These are phyloP conservation scores for Lynx canadensis DNA, from an alignment of 2,113 vertebrate species.

Conservation along the genomic window DNA sequence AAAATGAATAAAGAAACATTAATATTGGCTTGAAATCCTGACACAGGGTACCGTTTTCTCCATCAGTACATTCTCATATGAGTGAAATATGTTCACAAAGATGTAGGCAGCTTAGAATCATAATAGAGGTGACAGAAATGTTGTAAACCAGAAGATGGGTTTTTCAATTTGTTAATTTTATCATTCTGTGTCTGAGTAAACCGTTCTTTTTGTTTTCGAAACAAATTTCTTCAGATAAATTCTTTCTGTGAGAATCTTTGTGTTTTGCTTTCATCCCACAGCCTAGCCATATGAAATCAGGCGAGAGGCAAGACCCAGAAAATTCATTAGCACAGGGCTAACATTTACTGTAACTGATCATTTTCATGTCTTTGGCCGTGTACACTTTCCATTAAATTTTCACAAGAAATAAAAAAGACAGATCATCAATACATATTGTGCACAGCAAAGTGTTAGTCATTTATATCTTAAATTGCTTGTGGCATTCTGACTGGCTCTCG, in stretches of 20 bases:
- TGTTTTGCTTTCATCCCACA: neutral
- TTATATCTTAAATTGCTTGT: conserved; percentile 35
- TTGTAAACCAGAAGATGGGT: neutral
- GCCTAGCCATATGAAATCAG: conserved; percentile 55
- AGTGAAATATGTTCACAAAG: neutral
- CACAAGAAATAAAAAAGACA: conserved; percentile 62
- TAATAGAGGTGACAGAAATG: neutral
- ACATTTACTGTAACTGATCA: conserved; percentile 59
- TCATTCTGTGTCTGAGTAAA: neutral
- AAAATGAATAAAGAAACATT: neutral
- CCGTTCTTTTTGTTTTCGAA: conserved; percentile 49
- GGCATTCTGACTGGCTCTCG: conserved; percentile 29
- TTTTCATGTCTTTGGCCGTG: conserved; percentile 51
- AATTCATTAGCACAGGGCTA: conserved; percentile 57
- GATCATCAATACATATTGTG: neutral
- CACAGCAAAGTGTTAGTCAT: conserved; percentile 8
- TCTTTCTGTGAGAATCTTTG: conserved; percentile 58
- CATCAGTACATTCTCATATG: neutral
- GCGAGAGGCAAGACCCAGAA: conserved; percentile 51
- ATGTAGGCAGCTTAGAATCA: neutral
- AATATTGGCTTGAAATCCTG: neutral
- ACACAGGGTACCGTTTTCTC: neutral
- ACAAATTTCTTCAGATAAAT: conserved; percentile 49
- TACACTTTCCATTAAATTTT: conserved; percentile 71
- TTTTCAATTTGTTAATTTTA: neutral